Evolutionary conservation across 1,140 invertebrate genomes (phyloP), one percentile per base, ranked within the genome.

Genomic region (Aphelinus certus): DNA sequence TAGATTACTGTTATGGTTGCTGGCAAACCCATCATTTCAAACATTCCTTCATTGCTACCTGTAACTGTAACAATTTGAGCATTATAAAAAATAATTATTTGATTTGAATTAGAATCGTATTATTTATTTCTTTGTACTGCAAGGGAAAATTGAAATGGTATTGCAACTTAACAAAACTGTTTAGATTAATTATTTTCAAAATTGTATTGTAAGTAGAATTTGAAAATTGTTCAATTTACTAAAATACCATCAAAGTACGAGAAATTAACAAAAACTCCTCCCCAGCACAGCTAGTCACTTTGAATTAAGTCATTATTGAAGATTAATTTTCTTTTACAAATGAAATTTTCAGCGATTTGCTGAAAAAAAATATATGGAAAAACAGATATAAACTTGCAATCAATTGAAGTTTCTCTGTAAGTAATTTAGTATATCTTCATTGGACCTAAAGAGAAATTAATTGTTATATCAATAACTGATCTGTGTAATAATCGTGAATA

Each of bases 1-100:
- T 61, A 76, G 51, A 75, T 76, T 43, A 72, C 57, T 72, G 70
- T 62, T 76, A 72, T 76, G 75, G 75, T 72, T 76, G 75, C 75
- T 72, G 75, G 75, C 9, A 72, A 76, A 72, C 71, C 75, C 69
- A 76, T 76, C 68, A 67, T 67, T 72, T 72, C 45, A 26, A 60
- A 43, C 57, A 62, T 53, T 60, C 42, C 56, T 64, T 73, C 62
- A 73, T 60, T 58, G 55, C 63, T 66, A 73, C 63, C 63, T 73
- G 47, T 73, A 26, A 61, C 7, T 62, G 62, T 68, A 57, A 62
- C 57, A 73, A 73, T 26, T 68, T 68, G 72, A 73, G 56, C 45
- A 61, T 56, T 72, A 46, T 71, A 53, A 53, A 6, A 53, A 53
- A 4, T 53, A 53, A 53, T 6, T 4, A 53, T 53, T 53, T 53